Evolutionary conservation across 2,888 invertebrate genomes (phyloP).

Genomic region (Busseola fusca): DNA sequence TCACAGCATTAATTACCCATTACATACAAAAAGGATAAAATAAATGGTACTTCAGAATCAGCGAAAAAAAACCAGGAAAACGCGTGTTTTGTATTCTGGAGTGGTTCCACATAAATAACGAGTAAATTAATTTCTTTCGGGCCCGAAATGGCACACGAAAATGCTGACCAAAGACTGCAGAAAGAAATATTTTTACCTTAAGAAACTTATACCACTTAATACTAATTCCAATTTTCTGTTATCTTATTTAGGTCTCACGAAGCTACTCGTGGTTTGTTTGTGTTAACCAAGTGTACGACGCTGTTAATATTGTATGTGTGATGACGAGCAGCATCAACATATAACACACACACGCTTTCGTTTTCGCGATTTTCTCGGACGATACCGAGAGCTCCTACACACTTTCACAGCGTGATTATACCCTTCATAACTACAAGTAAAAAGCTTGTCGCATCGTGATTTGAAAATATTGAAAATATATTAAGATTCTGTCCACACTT

Average conservation of each 20-base stretch:
- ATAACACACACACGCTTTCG: not conserved
- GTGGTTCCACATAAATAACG: conserved; percentile 45
- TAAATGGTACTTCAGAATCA: conserved; percentile 30
- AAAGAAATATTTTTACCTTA: conserved; percentile 12
- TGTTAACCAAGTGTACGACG: not conserved
- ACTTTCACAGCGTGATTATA: too few relatives aligned
- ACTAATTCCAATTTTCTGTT: not conserved
- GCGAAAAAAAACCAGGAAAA: conserved; percentile 33
- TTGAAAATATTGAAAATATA: not conserved
- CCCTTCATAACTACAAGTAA: not conserved
- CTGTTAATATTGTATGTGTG: not conserved
- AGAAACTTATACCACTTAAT: not conserved
- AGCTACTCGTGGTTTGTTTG: not conserved
- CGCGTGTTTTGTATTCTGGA: conserved; percentile 47
- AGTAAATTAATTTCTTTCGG: conserved; percentile 57
- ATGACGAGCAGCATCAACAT: not conserved
- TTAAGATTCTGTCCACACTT: not conserved
- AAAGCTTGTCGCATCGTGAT: too few relatives aligned
- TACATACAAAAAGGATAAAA: conserved; percentile 18
- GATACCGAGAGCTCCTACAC: not conserved
- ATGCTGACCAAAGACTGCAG: conserved; percentile 33
- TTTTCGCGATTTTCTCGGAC: not conserved
- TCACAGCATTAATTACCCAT: conserved; percentile 3
- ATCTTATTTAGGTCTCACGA: not conserved
- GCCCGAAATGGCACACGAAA: conserved; percentile 16